Evolutionary conservation across 2,797 vertebrate species (phyloP), one percentile per base, ranked within the genome.

Genomic region (Gymnopithys bicolor): DNA sequence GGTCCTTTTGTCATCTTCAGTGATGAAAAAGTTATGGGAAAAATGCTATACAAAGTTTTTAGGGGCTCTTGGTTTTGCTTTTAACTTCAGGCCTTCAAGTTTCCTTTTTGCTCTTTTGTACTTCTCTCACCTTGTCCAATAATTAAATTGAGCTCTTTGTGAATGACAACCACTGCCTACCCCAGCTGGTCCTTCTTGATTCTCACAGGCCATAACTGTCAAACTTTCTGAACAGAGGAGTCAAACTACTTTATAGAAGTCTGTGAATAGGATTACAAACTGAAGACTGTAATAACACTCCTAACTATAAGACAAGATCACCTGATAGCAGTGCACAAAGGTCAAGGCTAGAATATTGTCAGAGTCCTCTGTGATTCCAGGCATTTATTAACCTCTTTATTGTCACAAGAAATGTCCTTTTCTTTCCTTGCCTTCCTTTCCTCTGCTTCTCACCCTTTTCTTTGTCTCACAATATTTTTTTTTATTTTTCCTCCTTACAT

Each of bases 331-430:
- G 32, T 12, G 21, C 46, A 51, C n/a, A 73, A 66, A 90, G 35
- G 48, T 91, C 45, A 87, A 74, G 24, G 15, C 14, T 71, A 62
- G 62, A 92, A 83, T 78, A 85, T 16, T 53, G 32, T 33, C 52
- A 76, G 45, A 71, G 35, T 56, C 14, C 3, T n/a, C 69, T 82
- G 74, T 83, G 64, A 82, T 82, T 69, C 52, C 33, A 81, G 13
- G 10, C 18, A 37, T 75, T 91, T 91, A n/a, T 89, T 91, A 87
- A 91, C 28, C 24, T 51, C 53, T 86, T 83, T 86, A 60, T 14
- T 81, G 32, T 39, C 52, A 66, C 4, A 30, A 24, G 7, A 68
- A 81, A 49, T 58, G 27, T 28, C 24, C 9, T 59, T 95, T 87
- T 12, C 3, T 53, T 77, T 59, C 5, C 5, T 21, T 66, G 3